These are phyloP conservation scores for Nycticebus coucang DNA, from an alignment of 2,113 vertebrate genomes.

Conservation along the genomic window DNA sequence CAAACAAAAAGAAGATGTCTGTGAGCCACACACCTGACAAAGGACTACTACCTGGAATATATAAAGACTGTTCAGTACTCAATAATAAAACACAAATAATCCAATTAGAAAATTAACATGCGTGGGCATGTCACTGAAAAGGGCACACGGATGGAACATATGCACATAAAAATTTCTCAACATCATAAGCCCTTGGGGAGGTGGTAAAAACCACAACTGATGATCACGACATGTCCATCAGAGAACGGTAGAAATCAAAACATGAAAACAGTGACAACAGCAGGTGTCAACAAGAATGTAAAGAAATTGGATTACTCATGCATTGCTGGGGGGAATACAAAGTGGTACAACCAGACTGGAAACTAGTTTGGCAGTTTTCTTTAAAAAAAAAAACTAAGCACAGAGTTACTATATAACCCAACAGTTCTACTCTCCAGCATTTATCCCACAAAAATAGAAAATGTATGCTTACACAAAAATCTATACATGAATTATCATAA, in stretches of 20 bases:
- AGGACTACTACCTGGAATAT: background rate
- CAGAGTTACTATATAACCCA: background rate
- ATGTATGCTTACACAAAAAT: background rate
- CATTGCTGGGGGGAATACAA: background rate
- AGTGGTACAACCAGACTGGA: background rate
- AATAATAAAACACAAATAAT: background rate
- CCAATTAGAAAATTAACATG: background rate
- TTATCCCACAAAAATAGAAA: constrained; percentile 18
- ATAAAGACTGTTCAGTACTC: background rate
- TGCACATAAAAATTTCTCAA: background rate
- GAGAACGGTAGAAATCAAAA: background rate
- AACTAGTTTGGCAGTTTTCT: background rate
- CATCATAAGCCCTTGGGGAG: background rate
- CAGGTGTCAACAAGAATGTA: background rate
- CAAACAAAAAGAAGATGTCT: background rate
- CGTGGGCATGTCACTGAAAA: background rate
- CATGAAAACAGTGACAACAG: background rate
- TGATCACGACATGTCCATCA: background rate
- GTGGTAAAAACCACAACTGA: background rate
- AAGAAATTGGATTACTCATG: background rate
- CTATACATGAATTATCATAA: background rate
- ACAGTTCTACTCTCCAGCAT: background rate
- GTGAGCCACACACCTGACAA: background rate
- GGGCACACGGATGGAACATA: background rate
- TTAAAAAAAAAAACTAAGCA: background rate